These are phyloP conservation scores for Euphonia xanthogaster DNA, from an alignment of 2,797 vertebrate species.

Conservation along the genomic window DNA sequence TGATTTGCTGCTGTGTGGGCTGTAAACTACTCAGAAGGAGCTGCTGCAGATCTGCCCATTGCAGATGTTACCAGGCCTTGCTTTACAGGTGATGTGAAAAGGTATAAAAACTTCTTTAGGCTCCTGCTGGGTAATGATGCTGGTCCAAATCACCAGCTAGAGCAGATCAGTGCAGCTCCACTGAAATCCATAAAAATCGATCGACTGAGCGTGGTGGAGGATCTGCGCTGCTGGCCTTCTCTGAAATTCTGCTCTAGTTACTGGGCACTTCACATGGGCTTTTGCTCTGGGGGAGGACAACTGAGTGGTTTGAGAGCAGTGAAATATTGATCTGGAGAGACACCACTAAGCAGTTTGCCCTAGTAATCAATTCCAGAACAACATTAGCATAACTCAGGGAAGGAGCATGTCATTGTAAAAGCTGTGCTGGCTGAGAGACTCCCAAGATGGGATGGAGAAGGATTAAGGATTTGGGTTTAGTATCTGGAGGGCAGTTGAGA, in stretches of 20 bases:
- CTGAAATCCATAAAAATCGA: background rate
- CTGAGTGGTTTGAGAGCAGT: background rate
- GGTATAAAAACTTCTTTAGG: background rate
- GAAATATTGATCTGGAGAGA: conserved; percentile 17
- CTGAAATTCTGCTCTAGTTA: background rate
- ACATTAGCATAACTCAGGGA: background rate
- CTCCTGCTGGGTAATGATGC: background rate
- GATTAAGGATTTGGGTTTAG: background rate
- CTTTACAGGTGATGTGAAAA: background rate
- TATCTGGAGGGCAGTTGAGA: background rate
- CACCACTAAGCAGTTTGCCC: background rate
- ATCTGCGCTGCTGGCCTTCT: background rate
- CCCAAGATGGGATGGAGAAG: background rate
- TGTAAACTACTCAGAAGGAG: background rate
- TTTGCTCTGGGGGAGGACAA: background rate
- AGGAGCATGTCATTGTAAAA: background rate
- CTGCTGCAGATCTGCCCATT: background rate
- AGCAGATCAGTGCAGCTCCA: background rate
- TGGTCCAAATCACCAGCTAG: background rate
- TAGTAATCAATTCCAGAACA: background rate
- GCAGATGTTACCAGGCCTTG: background rate
- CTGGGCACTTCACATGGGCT: background rate
- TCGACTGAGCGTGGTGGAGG: accelerated
- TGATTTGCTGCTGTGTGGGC: background rate
- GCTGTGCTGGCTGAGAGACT: background rate